Base-by-base conservation (phyloP, 2,888 invertebrate genomes). In the Melinaea menophilus region DNA sequence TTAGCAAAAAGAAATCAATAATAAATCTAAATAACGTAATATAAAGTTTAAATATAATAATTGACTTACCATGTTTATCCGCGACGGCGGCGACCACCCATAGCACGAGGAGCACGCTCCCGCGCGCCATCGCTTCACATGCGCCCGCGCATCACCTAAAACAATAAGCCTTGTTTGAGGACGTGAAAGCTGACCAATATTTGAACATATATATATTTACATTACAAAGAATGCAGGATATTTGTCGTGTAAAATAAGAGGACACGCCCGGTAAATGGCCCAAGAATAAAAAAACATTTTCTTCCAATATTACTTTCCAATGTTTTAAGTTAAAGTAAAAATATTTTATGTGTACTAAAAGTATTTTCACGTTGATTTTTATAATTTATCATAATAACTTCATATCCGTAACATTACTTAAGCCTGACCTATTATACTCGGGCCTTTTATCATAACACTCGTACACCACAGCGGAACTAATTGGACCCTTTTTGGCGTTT, bases 111-210 rank as follows among this genome's bases (percentile, higher is more conserved):
- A 88, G 84, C 74, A 80, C 75, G 74, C 82, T 82, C 82, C 84
- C 83, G 81, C 85, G 80, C 84, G 83, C 86, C 88, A 88, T 89
- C 69, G 72, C 81, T 84, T 87, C 82, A 87, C 84, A 78, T 80
- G 78, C 80, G 79, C 77, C 75, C 79, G 75, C 79, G 81, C 89
- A 90, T 90, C 88, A 89, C 90, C 90, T 90, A 88, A 88, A 90
- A 90, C 89, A 90, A 90, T 88, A 88, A 73, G 73, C 68, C 66
- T 62, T 84, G 78, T 84, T 83, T 85, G 79, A 83, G 72, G 73
- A 79, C 75, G 78, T 76, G 80, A 82, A 81, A 84, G 82, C 80
- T 76, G 76, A 78, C 76, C 75, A 82, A 82, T 85, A 81, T 86
- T 85, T 85, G 78, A 72, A 71, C 71, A 68, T 70, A 51, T 58